phyloP scores from a whole-genome alignment of 2,113 vertebrate genomes.

The Pyrgilauda ruficollis region DNA sequence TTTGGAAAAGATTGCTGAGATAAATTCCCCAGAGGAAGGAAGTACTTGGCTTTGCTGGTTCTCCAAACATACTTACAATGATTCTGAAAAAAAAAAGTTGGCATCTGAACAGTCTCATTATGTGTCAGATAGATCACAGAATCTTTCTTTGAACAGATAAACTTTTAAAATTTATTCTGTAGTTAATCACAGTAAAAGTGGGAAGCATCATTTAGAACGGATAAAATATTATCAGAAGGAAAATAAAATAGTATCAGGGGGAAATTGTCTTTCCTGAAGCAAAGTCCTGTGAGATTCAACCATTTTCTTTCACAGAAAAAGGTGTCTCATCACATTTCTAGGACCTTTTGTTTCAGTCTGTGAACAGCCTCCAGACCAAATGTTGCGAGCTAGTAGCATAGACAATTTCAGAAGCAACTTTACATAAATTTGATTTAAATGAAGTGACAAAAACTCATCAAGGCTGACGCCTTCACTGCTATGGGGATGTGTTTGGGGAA shows the following conservation, averaged over 20 bases:
- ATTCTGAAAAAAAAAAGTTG: background rate
- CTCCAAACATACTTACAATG: background rate
- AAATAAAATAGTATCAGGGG: background rate
- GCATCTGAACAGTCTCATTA: background rate
- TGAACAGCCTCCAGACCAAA: background rate
- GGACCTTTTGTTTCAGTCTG: background rate
- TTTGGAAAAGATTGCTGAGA: background rate
- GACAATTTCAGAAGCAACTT: background rate
- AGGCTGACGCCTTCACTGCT: background rate
- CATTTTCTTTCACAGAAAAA: background rate
- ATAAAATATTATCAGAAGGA: background rate
- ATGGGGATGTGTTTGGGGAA: background rate
- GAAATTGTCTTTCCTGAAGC: background rate
- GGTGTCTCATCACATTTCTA: background rate
- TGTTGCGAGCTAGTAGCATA: background rate
- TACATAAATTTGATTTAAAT: background rate
- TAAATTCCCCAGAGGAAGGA: background rate
- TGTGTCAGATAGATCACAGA: background rate
- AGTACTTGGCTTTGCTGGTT: background rate
- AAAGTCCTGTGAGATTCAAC: background rate
- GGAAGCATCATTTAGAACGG: background rate
- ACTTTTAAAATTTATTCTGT: background rate
- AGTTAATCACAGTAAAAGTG: background rate
- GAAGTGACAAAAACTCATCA: background rate
- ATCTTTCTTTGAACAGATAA: background rate